phyloP scores from a whole-genome alignment of 2,888 invertebrate species.

The Odontomyia ornata region DNA sequence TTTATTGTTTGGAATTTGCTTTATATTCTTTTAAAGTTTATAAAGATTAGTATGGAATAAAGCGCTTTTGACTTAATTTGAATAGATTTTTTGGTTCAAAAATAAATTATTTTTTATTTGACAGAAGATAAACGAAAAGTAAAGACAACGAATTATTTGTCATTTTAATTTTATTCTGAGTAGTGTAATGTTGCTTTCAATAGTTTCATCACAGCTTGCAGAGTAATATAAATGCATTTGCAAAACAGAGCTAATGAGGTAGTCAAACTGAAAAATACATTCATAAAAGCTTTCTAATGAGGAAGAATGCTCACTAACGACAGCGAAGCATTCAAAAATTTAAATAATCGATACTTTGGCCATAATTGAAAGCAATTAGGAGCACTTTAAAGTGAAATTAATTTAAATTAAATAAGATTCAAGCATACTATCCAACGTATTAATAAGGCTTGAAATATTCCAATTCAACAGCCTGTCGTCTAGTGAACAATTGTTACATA shows the following conservation, averaged over 20 bases:
- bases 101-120: too few species aligned
- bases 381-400: constrained; percentile 41
- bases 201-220: background rate
- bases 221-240: background rate
- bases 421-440: constrained; percentile 74
- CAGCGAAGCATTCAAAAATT: constrained; percentile 11
- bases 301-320: constrained; percentile 11
- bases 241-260: too few species aligned
- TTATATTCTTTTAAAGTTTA: too few species aligned
- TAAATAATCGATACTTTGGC: constrained; percentile 3
- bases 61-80: too few species aligned
- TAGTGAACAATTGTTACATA: background rate
- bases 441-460: constrained; percentile 75
- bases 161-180: constrained; percentile 11
- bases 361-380: constrained; percentile 32
- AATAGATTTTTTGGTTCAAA: too few species aligned
- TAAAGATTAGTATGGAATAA: too few species aligned
- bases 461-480: constrained; percentile 75
- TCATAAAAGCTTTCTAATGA: constrained; percentile 24
- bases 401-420: background rate
- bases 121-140: constrained; percentile 7
- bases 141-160: constrained; percentile 1
- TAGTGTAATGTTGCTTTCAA: constrained; percentile 32
- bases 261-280: background rate
- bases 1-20: too few species aligned